Base-by-base conservation (phyloP, 2,888 invertebrate species). In the Ophion slaviceki region DNA sequence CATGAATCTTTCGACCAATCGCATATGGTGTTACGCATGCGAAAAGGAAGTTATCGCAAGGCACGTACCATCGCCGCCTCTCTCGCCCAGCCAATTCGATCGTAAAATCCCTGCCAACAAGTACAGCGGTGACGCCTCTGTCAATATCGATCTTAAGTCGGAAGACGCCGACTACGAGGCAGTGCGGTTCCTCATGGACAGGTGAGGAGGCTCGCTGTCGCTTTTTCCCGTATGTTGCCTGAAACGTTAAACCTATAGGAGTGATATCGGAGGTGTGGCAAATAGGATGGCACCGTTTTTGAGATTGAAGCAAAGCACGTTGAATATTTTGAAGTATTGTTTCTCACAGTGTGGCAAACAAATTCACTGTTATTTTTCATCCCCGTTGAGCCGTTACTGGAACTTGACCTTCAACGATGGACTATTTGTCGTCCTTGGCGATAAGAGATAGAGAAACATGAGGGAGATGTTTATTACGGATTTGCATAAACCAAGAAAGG, bases 21-120 rank as follows among this genome's bases (percentile, higher is more conserved):
- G 98, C 88, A 96, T 98, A 90, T 98, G 98, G 98, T 99, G 98
- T 94, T 98, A 98, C 92, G 93, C 96, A 85, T 99, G 98, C 95
- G 96, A 98, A 91, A 95, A 95, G 77, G 98, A 99, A 94, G 97
- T 98, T 1, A 89, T 92, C 17, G 89, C 91, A 2, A 89, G 89
- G 70, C 90, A 89, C 36, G 81, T 92, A 68, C 90, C 91, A 2
- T 90, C 92, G 0, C 90, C 90, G 10, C 89, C 92, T 0, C 53
- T 90, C 7, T 92, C 92, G 3, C 92, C 92, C 8, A 91, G 86
- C 53, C 91, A 91, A 57, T 53, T 90, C 20, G 93, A 93, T n/a
- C 80, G 88, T 7, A 93, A 92, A 78, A 68, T 86, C 10, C 82
- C 82, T 24, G 81, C 83, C 24, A 90, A 89, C 47, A 92, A 91